These are phyloP conservation scores for Halocynthia roretzi DNA, from an alignment of 23 tunicate genomes.

Conservation along the genomic window DNA sequence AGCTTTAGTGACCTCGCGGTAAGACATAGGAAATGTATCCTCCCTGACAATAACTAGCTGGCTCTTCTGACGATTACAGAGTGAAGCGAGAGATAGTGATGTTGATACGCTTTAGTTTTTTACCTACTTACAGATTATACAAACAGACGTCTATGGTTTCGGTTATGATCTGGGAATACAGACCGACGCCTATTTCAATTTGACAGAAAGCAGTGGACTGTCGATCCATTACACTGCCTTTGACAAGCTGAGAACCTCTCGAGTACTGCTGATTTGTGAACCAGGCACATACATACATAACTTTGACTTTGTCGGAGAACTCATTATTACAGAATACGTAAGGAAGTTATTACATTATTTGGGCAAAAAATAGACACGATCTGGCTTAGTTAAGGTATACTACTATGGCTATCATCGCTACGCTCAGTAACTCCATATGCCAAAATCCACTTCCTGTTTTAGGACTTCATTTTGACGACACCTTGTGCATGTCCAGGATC, in stretches of 20 bases:
- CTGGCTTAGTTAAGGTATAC: background rate
- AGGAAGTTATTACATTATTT: background rate
- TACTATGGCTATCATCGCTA: background rate
- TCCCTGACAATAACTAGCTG: no score
- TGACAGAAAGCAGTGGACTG: conserved; percentile 32
- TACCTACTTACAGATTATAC: conserved; percentile 1
- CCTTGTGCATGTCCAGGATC: conserved; percentile 90
- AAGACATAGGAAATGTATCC: background rate
- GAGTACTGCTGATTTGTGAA: conserved; percentile 36
- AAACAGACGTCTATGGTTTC: conserved; percentile 12
- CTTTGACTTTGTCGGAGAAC: conserved; percentile 61
- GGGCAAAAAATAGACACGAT: background rate
- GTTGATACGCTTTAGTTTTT: background rate
- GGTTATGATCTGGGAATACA: conserved; percentile 60
- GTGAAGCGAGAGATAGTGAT: no score
- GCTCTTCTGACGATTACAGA: no score
- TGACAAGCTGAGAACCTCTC: conserved; percentile 27
- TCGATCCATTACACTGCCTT: conserved; percentile 23
- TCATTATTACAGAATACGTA: conserved; percentile 61
- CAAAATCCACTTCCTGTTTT: background rate
- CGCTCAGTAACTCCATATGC: no score
- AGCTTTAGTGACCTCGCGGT: conserved; percentile 52
- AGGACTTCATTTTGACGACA: conserved; percentile 68
- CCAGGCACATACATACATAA: conserved; percentile 16
- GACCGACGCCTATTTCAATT: conserved; percentile 33